These are phyloP conservation scores for Enhydra lutris DNA, from an alignment of 2,113 vertebrate genomes.

Conservation along the genomic window DNA sequence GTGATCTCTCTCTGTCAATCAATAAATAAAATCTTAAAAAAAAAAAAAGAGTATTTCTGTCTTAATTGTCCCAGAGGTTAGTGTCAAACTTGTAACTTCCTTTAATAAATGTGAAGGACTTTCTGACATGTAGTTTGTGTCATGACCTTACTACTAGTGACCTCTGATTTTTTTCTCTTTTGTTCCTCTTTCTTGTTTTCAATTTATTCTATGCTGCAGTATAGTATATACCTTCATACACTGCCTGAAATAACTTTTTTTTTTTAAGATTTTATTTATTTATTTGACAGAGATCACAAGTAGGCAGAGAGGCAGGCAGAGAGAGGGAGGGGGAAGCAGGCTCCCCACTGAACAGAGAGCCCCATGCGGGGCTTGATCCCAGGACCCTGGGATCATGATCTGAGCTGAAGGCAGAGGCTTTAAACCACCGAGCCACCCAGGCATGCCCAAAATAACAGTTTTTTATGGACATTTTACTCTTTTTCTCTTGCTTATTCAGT, in stretches of 20 bases:
- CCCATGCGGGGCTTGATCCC: too few species aligned
- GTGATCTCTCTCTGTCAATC: too few species aligned
- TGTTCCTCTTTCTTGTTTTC: background rate
- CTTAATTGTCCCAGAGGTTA: constrained; percentile 35
- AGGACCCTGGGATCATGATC: too few species aligned
- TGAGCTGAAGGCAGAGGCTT: too few species aligned
- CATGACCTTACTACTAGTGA: background rate
- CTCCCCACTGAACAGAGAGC: too few species aligned
- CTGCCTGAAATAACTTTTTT: constrained; percentile 26
- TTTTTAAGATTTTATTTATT: too few species aligned
- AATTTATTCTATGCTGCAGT: background rate
- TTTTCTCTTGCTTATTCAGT: constrained; percentile 3
- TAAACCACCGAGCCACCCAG: too few species aligned
- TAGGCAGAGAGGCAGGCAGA: too few species aligned
- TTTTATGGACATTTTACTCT: constrained; percentile 5
- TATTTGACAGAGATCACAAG: too few species aligned
- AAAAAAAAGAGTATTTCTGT: background rate
- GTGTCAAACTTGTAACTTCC: constrained; percentile 11
- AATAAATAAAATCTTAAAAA: too few species aligned
- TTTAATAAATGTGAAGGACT: constrained; percentile 30
- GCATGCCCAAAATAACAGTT: background rate
- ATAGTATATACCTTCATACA: background rate
- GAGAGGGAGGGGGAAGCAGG: too few species aligned
- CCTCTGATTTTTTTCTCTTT: constrained; percentile 11
- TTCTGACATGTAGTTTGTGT: constrained; percentile 8